These are phyloP conservation scores for Sinocyclocheilus grahami DNA, from an alignment of 2,113 vertebrate genomes.

Conservation along the genomic window DNA sequence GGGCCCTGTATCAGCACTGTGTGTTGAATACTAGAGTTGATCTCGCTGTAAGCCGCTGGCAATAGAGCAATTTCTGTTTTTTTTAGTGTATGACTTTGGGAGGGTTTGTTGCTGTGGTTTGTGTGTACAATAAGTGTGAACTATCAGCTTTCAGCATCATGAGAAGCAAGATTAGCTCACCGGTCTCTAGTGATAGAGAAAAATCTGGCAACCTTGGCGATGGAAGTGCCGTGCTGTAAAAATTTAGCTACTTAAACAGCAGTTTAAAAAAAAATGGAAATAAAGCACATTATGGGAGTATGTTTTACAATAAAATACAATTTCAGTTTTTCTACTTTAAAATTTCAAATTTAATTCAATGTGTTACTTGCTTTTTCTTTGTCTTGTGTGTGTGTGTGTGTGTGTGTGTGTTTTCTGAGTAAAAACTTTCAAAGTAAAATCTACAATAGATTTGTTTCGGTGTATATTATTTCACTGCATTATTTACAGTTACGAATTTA, in stretches of 20 bases:
- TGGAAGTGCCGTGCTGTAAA: not conserved
- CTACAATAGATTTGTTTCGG: too few relatives aligned
- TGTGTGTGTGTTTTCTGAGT: too few relatives aligned
- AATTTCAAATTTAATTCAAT: too few relatives aligned
- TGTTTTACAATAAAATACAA: too few relatives aligned
- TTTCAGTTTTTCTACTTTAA: too few relatives aligned
- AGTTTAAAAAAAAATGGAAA: too few relatives aligned
- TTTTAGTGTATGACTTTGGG: not conserved
- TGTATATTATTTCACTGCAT: too few relatives aligned
- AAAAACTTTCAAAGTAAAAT: too few relatives aligned
- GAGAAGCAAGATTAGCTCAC: not conserved
- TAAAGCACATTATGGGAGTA: too few relatives aligned
- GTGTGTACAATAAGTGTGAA: constrained; percentile 23
- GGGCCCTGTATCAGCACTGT: constrained; percentile 11
- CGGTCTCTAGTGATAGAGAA: not conserved
- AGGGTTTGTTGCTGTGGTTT: constrained; percentile 13
- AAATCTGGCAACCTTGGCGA: not conserved
- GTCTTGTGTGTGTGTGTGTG: too few relatives aligned
- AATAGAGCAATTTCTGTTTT: constrained; percentile 21
- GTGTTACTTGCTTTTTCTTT: too few relatives aligned
- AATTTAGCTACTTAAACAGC: not conserved
- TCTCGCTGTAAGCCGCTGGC: constrained; percentile 30
- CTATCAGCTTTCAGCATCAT: not conserved
- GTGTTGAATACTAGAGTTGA: constrained; percentile 37
- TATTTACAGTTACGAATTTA: too few relatives aligned